phyloP scores from a whole-genome alignment of 2,888 invertebrate genomes.

The Ariolimax columbianus region DNA sequence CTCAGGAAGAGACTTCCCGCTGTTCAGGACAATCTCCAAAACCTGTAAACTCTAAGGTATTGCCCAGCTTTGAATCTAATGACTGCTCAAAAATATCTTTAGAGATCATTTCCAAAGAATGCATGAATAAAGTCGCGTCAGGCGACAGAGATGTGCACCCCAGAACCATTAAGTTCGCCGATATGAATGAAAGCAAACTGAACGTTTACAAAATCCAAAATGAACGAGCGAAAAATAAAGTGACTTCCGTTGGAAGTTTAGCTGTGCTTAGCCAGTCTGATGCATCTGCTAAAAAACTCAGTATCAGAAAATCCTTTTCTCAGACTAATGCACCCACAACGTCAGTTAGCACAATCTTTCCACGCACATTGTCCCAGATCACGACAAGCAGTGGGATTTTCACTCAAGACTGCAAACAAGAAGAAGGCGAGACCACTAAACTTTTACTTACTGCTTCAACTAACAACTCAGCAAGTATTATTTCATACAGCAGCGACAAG shows the following conservation, averaged over 20 bases:
- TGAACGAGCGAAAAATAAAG: background rate
- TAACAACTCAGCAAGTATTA: slow-evolving; percentile 34
- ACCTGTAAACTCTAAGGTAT: background rate
- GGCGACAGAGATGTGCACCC: background rate
- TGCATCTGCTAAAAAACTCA: background rate
- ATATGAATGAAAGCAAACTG: no score
- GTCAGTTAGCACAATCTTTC: no score
- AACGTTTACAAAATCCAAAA: no score
- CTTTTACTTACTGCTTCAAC: slow-evolving; percentile 6
- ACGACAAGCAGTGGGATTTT: background rate
- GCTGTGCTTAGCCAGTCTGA: background rate
- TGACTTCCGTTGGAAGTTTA: background rate
- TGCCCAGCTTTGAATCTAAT: background rate
- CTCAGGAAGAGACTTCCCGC: no score
- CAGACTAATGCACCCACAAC: background rate
- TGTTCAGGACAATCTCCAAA: background rate
- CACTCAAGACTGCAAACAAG: background rate
- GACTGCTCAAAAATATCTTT: background rate
- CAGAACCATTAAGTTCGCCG: no score
- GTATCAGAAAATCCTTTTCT: background rate
- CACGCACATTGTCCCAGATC: background rate
- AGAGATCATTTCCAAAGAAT: background rate
- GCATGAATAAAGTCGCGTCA: background rate
- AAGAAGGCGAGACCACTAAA: background rate
- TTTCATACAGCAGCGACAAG: slow-evolving; percentile 10